Percentiles rank a stretch among this genome's conserved stretches.
phyloP scores from a whole-genome alignment of 2,888 invertebrate genomes.

The Tenthredo scrophulariae region DNA sequence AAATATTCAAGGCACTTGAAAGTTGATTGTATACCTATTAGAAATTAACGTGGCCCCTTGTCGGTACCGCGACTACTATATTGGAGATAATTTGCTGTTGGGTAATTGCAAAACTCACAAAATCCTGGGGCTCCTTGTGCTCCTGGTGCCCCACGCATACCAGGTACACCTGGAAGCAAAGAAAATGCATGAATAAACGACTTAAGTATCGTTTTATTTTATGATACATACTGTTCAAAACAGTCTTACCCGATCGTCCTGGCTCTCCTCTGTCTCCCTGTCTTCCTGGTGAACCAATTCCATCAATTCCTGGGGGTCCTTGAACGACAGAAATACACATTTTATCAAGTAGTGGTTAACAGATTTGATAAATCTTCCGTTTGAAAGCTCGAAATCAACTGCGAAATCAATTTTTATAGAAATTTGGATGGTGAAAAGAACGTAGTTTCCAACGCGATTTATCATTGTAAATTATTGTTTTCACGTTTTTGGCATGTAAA shows the following conservation, averaged over 20 bases:
- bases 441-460: not conserved
- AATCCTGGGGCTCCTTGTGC: conserved; percentile 84
- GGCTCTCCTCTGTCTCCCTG: conserved; percentile 88
- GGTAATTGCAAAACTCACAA: conserved; percentile 84
- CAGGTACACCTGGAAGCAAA: conserved; percentile 72
- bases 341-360: conserved; percentile 15
- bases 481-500: not conserved
- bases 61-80: conserved; percentile 80
- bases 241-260: conserved; percentile 84
- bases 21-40: conserved; percentile 11
- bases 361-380: not conserved
- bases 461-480: not conserved
- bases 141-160: conserved; percentile 83
- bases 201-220: not conserved
- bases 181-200: not conserved
- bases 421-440: not conserved
- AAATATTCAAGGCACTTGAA: conserved; percentile 30
- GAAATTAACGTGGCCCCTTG: conserved; percentile 78
- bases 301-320: conserved; percentile 86
- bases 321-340: conserved; percentile 55
- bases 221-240: not conserved
- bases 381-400: not conserved
- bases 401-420: not conserved
- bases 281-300: conserved; percentile 84
- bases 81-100: conserved; percentile 80